phyloP scores from a whole-genome alignment of 35 echinoderm and acorn worm genomes.

The Ophiothrix spiculata region DNA sequence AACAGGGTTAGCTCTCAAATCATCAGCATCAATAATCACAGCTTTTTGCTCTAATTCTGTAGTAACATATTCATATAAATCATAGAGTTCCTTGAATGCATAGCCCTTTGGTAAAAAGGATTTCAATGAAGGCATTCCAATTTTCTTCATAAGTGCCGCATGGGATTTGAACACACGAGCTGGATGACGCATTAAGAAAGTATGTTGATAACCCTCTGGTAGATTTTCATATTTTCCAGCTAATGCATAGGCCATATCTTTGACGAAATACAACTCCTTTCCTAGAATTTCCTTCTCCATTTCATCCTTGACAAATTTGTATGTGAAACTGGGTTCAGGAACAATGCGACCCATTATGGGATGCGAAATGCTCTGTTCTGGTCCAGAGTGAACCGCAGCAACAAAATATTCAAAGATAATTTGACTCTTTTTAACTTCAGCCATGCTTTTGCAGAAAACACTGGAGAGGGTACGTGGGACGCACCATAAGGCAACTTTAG shows the following conservation, averaged over 20 bases:
- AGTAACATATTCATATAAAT: not conserved
- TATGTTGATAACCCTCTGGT: not conserved
- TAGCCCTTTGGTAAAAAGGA: not conserved
- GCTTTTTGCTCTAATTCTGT: not conserved
- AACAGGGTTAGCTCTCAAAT: not conserved
- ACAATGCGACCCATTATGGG: not conserved
- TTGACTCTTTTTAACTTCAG: not conserved
- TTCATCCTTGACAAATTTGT: not conserved
- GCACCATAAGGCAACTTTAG: not conserved
- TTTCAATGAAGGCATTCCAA: not conserved
- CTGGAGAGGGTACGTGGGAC: not conserved
- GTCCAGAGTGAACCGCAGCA: not conserved
- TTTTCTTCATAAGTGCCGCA: not conserved
- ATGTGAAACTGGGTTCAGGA: not conserved
- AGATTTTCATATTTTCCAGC: not conserved
- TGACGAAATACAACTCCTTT: not conserved
- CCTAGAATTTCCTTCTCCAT: not conserved
- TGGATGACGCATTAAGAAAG: not conserved
- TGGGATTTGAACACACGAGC: not conserved
- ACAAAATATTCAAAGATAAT: not conserved
- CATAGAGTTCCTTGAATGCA: not conserved
- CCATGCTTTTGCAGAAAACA: not conserved
- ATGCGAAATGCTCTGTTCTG: not conserved
- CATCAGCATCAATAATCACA: conserved; percentile 6
- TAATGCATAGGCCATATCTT: not conserved